A percentile compares a stretch with the other conserved stretches of the same genome.
Conservation (phyloP, 2,888 invertebrate species). For the Melanophora roralis region DNA sequence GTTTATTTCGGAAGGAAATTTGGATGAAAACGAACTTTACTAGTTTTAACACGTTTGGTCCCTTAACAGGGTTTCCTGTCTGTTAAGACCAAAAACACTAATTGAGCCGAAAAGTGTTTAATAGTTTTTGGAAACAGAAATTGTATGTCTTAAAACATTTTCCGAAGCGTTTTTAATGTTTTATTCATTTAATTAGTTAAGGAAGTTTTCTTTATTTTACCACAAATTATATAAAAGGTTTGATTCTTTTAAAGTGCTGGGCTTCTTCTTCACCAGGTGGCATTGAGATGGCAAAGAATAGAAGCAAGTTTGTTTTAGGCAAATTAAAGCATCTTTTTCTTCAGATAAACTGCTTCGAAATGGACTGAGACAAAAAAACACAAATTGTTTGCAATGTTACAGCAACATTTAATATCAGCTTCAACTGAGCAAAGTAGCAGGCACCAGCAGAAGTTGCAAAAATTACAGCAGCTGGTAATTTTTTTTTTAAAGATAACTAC, state of each 20-base stretch:
- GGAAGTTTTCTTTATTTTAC: background rate
- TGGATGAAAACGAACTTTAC: no score
- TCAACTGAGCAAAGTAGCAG: constrained; percentile 19
- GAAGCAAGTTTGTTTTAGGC: constrained; percentile 32
- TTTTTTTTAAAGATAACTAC: background rate
- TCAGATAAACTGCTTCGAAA: background rate
- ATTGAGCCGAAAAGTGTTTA: no score
- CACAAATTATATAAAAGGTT: background rate
- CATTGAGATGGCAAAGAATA: constrained; percentile 23
- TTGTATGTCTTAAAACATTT: background rate
- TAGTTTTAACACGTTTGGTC: no score
- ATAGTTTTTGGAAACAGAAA: no score
- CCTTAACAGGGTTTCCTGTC: no score
- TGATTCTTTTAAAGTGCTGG: constrained; percentile 1
- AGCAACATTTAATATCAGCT: constrained; percentile 34
- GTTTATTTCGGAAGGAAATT: no score
- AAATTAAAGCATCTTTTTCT: constrained; percentile 52
- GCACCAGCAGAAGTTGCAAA: background rate
- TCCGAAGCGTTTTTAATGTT: background rate
- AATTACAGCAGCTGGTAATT: background rate
- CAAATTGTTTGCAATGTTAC: constrained; percentile 35
- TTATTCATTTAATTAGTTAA: no score
- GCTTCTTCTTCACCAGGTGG: background rate
- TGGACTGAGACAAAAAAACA: no score
- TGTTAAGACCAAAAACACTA: no score